These are phyloP conservation scores for Drosophila busckii DNA, from an alignment of 1,140 invertebrate species.

Conservation along the genomic window DNA sequence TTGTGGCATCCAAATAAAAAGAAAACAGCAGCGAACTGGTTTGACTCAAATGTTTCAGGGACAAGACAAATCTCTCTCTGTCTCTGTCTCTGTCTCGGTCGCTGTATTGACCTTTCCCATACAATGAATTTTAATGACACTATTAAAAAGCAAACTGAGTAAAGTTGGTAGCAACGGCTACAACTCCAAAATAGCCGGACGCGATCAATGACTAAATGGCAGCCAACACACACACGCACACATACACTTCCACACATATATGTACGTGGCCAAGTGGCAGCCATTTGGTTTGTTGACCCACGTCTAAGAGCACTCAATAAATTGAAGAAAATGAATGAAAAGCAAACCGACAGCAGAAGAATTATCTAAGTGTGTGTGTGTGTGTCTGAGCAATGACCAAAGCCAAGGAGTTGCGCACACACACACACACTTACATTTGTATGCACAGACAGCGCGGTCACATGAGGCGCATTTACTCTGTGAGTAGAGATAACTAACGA, in stretches of 20 bases:
- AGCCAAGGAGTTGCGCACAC: conserved; percentile 19
- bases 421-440: conserved; percentile 1
- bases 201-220: conserved; percentile 58
- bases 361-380: conserved; percentile 11
- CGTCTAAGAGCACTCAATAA: conserved; percentile 46
- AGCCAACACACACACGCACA: conserved; percentile 18
- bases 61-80: conserved; percentile 5
- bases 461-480: conserved; percentile 32
- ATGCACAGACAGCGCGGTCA: conserved; percentile 24
- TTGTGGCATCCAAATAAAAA: conserved; percentile 23
- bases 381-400: conserved; percentile 39
- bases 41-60: conserved; percentile 27
- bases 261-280: conserved; percentile 13
- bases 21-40: conserved; percentile 42
- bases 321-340: conserved; percentile 49
- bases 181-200: conserved; percentile 47
- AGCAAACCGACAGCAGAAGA: conserved; percentile 23
- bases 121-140: conserved; percentile 60
- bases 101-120: conserved; percentile 62
- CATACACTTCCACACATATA: conserved; percentile 4
- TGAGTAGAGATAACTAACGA: conserved; percentile 43
- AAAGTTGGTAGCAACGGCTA: conserved; percentile 18
- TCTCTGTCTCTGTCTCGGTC: conserved; percentile 5
- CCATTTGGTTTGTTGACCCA: conserved; percentile 66
- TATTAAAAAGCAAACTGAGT: conserved; percentile 54